These are phyloP conservation scores for Anodontia alba DNA, from an alignment of 2,888 invertebrate species.

Conservation along the genomic window DNA sequence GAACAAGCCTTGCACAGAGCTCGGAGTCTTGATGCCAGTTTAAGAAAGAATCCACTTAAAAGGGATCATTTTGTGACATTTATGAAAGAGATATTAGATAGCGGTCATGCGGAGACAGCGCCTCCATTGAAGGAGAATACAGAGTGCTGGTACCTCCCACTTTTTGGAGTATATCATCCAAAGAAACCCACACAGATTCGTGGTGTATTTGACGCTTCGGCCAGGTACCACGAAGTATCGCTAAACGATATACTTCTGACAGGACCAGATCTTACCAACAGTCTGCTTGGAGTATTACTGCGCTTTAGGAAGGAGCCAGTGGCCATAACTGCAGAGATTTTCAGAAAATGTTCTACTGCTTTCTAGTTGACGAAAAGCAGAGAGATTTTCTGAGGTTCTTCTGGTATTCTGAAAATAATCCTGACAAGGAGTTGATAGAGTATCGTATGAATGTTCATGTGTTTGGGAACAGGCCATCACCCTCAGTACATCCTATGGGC, in stretches of 20 bases:
- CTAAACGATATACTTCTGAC: conserved; percentile 23
- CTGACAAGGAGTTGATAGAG: conserved; percentile 23
- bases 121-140: neutral
- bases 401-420: conserved; percentile 48
- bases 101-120: neutral
- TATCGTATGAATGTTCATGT: conserved; percentile 51
- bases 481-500: conserved; percentile 50
- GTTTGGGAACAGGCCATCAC: conserved; percentile 48
- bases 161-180: neutral
- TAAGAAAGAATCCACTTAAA: neutral
- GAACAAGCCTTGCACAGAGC: neutral
- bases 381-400: conserved; percentile 47
- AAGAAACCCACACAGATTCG: neutral
- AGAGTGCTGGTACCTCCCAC: conserved; percentile 18
- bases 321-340: conserved; percentile 45
- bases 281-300: conserved; percentile 42
- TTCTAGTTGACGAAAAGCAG: conserved; percentile 5
- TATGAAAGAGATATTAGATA: neutral
- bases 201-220: neutral
- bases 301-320: conserved; percentile 40
- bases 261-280: conserved; percentile 50
- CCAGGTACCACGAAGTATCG: neutral
- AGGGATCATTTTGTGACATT: neutral
- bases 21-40: neutral
- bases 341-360: conserved; percentile 54